Percentiles rank a stretch among this genome's conserved stretches.
Conservation (phyloP, 2,113 vertebrate genomes). For the Paradisaea rubra region DNA sequence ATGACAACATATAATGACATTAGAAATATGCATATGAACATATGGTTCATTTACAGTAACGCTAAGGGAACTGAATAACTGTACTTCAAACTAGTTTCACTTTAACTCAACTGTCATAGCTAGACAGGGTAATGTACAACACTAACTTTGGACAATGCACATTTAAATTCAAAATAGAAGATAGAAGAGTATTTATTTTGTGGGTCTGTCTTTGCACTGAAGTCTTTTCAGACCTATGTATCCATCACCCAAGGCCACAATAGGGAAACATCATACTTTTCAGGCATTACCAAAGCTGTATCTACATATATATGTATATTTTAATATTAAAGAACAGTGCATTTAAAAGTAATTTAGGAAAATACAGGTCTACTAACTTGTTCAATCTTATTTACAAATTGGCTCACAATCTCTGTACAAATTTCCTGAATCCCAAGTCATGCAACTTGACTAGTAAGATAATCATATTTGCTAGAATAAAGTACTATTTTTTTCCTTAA, state of each 20-base stretch:
- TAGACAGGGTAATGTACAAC: not conserved
- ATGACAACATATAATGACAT: not conserved
- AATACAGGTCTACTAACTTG: not conserved
- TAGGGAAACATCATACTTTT: not conserved
- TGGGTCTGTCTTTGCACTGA: not conserved
- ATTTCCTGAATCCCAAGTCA: not conserved
- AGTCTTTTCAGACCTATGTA: not conserved
- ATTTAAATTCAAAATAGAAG: not conserved
- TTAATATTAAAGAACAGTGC: not conserved
- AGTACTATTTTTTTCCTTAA: not conserved
- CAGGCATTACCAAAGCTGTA: not conserved
- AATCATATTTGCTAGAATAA: not conserved
- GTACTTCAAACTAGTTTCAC: not conserved
- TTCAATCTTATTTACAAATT: not conserved
- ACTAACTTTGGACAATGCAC: not conserved
- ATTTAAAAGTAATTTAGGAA: not conserved
- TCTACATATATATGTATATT: not conserved
- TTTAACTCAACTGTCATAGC: not conserved
- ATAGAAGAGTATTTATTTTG: not conserved
- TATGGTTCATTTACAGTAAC: not conserved
- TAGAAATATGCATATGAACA: not conserved
- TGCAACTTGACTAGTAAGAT: not conserved
- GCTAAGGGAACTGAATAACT: not conserved
- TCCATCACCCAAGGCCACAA: not conserved
- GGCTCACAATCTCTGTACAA: not conserved